Evolutionary conservation across 2,888 invertebrate species (phyloP).

Genomic region (Ectobius pallidus): DNA sequence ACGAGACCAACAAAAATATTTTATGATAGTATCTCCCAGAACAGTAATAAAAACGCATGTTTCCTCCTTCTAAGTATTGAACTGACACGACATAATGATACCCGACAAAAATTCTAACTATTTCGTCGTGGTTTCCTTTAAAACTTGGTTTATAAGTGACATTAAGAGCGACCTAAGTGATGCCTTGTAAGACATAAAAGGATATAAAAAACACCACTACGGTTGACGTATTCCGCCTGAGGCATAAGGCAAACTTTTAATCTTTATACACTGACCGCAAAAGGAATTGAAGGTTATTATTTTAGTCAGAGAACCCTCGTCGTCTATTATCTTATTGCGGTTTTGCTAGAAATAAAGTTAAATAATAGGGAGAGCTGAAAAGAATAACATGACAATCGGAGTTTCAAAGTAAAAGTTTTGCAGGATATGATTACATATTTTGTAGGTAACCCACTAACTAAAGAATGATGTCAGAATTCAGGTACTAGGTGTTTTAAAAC

Average conservation of each 20-base stretch:
- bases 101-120: background rate
- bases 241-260: background rate
- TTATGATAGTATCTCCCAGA: too few species aligned
- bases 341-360: background rate
- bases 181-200: background rate
- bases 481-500: too few species aligned
- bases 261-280: background rate
- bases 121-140: conserved; percentile 14
- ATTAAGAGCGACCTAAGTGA: background rate
- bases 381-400: background rate
- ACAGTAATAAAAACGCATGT: too few species aligned
- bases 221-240: conserved; percentile 2
- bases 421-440: background rate
- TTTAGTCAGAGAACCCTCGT: background rate
- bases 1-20: too few species aligned
- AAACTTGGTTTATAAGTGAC: background rate
- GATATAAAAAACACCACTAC: background rate
- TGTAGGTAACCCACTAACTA: background rate
- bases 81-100: too few species aligned
- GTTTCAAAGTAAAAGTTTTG: background rate
- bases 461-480: background rate
- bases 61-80: too few species aligned
- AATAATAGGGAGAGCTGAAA: background rate
- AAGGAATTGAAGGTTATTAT: conserved; percentile 10
- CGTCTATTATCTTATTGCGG: background rate